A percentile compares a stretch with the other conserved stretches of the same genome.
Conservation (phyloP, 2,797 vertebrate genomes). For the Malacoraja senta region DNA sequence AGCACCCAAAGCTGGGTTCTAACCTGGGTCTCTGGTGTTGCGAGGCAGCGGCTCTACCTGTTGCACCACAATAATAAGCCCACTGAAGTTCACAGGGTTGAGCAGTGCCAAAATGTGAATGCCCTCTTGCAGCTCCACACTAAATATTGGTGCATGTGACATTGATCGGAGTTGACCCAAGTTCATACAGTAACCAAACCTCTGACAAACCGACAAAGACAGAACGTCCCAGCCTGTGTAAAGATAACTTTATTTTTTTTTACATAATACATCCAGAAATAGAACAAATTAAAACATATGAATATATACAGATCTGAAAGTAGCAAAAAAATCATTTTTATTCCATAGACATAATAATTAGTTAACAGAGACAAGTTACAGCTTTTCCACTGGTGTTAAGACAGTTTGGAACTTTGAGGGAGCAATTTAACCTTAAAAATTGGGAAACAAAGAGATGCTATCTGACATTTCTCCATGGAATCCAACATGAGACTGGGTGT, state of each 20-base stretch:
- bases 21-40: too few relatives aligned
- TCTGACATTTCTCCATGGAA: background rate
- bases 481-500: background rate
- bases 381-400: constrained; percentile 6
- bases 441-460: background rate
- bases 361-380: constrained; percentile 23
- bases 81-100: too few relatives aligned
- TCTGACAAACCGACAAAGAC: background rate
- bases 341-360: constrained; percentile 17
- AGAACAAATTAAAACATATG: constrained; percentile 35
- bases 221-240: background rate
- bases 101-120: too few relatives aligned
- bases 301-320: constrained; percentile 37
- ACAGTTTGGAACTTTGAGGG: background rate
- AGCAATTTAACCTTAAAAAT: background rate
- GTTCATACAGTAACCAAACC: too few relatives aligned
- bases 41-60: too few relatives aligned
- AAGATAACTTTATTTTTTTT: constrained; percentile 38
- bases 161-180: too few relatives aligned
- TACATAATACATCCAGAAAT: constrained; percentile 30
- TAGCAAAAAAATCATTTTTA: constrained; percentile 24
- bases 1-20: too few relatives aligned
- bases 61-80: too few relatives aligned
- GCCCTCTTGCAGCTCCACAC: too few relatives aligned
- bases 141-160: too few relatives aligned